Evolutionary conservation across 2,888 invertebrate genomes (phyloP), one percentile per base, ranked within the genome.

Genomic region (Dolomedes plantarius): DNA sequence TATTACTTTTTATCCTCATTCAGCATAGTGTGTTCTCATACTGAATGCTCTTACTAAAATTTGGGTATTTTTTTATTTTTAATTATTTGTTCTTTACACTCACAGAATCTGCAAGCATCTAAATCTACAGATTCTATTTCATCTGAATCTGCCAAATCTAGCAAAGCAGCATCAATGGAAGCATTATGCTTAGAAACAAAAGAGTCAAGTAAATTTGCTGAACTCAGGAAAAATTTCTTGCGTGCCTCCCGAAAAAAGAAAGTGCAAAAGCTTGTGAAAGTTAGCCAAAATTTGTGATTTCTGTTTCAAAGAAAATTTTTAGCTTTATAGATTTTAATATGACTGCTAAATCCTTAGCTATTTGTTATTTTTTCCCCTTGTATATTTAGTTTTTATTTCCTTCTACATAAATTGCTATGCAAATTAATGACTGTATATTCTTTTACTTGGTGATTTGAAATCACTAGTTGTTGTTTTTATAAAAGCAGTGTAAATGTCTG

Each of bases 231-330:
- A 27, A 85, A 73, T 39, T 73, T 85, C 62, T 62, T 85, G 11
- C 46, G 83, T 27, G 65, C 83, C 23, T 85, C 83, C 9, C 56
- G 77, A n/a, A 85, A 85, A 19, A 85, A 85, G 16, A 85, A 85
- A 62, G 62, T 73, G 23, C 83, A 72, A 19, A 85, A 85, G 67
- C n/a, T 85, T 28, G 83, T 36, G 9, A 67, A 39, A 46, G 16
- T 67, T 62, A 67, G 73, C 11, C 41, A 16, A 69, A 69, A 6
- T 65, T 56, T 23, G 9, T 2, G 2, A 16, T 16, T 2, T 56
- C 16, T 9, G 11, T 46, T 46, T 46, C 16, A 16, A 2, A 46
- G 16, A 46, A 46, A 46, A n/a, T 46, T 56, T 2, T 19, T 56
- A 23, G 3, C 5, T 56, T 56, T 23, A 23, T 56, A 23, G 5